Evolutionary conservation across 2,888 invertebrate species (phyloP).

Genomic region (Acanthopleura granulata): DNA sequence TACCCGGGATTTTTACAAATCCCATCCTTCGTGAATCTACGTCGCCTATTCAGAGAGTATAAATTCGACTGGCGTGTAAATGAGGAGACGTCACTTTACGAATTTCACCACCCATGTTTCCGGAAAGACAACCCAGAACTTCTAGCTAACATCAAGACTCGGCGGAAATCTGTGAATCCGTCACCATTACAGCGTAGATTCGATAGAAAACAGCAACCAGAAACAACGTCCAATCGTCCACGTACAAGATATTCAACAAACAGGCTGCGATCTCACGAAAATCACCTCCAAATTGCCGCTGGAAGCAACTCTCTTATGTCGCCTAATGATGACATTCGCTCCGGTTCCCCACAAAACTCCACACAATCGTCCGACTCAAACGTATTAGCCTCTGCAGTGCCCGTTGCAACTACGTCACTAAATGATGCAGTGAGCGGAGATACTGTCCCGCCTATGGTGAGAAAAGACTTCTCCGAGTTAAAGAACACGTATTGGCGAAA

Average conservation of each 20-base stretch:
- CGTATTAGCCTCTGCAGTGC: background rate
- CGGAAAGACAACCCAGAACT: conserved; percentile 40
- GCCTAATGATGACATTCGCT: background rate
- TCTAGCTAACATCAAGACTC: conserved; percentile 36
- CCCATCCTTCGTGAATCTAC: conserved; percentile 57
- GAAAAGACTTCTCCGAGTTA: conserved; percentile 15
- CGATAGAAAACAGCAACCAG: background rate
- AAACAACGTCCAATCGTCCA: background rate
- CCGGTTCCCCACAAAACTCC: background rate
- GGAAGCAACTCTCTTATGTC: too few relatives aligned
- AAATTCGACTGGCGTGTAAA: conserved; percentile 54
- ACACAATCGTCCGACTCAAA: background rate
- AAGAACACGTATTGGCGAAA: background rate
- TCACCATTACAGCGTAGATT: background rate
- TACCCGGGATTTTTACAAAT: conserved; percentile 65
- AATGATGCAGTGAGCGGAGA: background rate
- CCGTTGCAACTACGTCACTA: background rate
- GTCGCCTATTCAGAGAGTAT: conserved; percentile 64
- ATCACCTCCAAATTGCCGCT: background rate
- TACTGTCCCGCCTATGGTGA: background rate
- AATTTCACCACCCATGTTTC: conserved; percentile 57
- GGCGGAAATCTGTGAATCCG: conserved; percentile 30
- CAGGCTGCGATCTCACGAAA: background rate
- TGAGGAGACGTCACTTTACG: conserved; percentile 38
- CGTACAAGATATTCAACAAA: background rate